Evolutionary conservation across 2,888 invertebrate species (phyloP), one percentile per base, ranked within the genome.

Genomic region (Pollenia angustigena): DNA sequence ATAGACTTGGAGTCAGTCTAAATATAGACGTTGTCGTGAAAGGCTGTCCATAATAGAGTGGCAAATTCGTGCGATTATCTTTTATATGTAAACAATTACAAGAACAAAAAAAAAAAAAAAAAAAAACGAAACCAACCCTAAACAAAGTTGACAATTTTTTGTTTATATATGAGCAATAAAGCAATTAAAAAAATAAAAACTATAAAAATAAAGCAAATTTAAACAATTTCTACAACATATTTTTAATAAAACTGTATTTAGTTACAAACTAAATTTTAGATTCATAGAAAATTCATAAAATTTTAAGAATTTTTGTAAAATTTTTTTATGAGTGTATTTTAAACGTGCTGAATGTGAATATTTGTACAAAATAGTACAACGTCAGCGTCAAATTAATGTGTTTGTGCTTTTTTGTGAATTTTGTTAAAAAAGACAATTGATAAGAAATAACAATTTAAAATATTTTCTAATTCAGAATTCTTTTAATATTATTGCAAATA

Each of bases 21-120:
- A 90, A 89, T 89, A 89, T 85, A 89, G 89, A 90, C 88, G 88
- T 88, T 85, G 89, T 89, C 85, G 90, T 87, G 90, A 86, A 88
- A 89, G 90, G 90, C 88, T 89, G 87, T 32, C n/a, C 44, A 52
- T 32, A 56, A n/a, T 48, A n/a, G 23, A 6, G 14, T 7, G 10
- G 40, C n/a, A 14, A 56, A 48, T 4, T 23, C 18, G 23, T 50
- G 14, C 7, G 18, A 42, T 52, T 58, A 12, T 58, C 14, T 58
- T 58, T 23, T 32, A 58, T 14, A 58, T 1, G 1, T 4, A 14
- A 32, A 23, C 23, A 56, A 56, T 56, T 6, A 18, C 23, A 60
- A 16, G 58, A 40, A n/a, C n/a, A n/a, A n/a, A n/a, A n/a, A n/a
- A n/a, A n/a, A n/a, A n/a, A n/a, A n/a, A n/a, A n/a, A n/a, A 68